phyloP scores from a whole-genome alignment of 2,888 invertebrate species.

The Nemotelus nigrinus region DNA sequence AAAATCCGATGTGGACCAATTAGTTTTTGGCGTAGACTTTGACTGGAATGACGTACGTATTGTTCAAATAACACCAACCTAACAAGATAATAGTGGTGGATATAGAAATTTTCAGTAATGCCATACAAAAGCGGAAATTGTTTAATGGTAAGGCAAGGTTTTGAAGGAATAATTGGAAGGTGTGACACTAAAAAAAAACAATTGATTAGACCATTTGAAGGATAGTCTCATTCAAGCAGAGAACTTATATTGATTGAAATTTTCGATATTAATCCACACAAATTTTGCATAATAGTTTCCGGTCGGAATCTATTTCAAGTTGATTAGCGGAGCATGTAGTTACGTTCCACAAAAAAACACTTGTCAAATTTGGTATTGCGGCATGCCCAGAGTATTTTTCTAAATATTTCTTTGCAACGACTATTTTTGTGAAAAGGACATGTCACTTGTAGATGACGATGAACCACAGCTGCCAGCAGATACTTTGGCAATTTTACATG shows the following conservation, averaged over 20 bases:
- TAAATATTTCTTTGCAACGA: too few species aligned
- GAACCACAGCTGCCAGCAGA: constrained; percentile 73
- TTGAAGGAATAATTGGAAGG: too few species aligned
- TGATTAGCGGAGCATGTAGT: not conserved
- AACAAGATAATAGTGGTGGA: not conserved
- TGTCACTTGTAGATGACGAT: constrained; percentile 66
- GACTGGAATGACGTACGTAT: not conserved
- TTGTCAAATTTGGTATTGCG: not conserved
- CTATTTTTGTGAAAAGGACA: not conserved
- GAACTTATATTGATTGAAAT: not conserved
- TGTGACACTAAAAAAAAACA: too few species aligned
- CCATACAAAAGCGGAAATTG: too few species aligned
- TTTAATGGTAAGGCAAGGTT: too few species aligned
- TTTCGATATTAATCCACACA: not conserved
- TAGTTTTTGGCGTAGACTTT: constrained; percentile 28
- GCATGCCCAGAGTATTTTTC: too few species aligned
- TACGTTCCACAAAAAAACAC: not conserved
- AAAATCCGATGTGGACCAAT: constrained; percentile 42
- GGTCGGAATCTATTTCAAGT: not conserved
- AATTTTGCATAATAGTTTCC: not conserved
- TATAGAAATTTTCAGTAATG: too few species aligned
- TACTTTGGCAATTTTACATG: constrained; percentile 78
- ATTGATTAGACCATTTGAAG: too few species aligned
- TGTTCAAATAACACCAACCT: constrained; percentile 8
- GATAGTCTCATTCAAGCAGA: too few species aligned